Percentiles rank a stretch among this genome's conserved stretches.
Evolutionary conservation across 2,888 invertebrate genomes (phyloP).

Genomic region (Ischnus inquisitorius): DNA sequence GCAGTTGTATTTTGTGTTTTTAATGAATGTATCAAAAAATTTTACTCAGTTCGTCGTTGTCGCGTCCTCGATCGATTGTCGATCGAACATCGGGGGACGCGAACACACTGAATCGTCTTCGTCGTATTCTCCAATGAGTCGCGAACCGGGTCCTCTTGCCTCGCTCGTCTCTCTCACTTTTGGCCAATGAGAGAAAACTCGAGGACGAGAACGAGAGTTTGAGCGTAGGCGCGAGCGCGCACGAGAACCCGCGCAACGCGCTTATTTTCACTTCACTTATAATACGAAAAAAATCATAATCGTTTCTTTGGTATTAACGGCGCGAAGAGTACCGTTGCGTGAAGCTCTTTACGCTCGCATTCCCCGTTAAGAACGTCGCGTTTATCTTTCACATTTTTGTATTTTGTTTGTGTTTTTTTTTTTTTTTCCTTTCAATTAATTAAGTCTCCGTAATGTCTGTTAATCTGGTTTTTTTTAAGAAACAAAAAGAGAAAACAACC

Average conservation of each 20-base stretch:
- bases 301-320: slow-evolving; percentile 84
- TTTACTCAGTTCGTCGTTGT: slow-evolving; percentile 26
- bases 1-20: slow-evolving; percentile 6
- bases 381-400: slow-evolving; percentile 62
- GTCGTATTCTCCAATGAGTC: slow-evolving; percentile 16
- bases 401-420: slow-evolving; percentile 14
- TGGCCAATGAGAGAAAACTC: not conserved
- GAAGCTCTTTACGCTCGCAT: slow-evolving; percentile 71
- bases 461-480: slow-evolving; percentile 56
- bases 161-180: not conserved
- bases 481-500: slow-evolving; percentile 64
- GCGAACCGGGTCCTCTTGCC: slow-evolving; percentile 1
- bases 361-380: slow-evolving; percentile 70
- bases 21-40: not conserved
- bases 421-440: slow-evolving; percentile 65
- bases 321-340: slow-evolving; percentile 72
- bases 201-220: slow-evolving; percentile 4
- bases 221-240: slow-evolving; percentile 18
- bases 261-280: slow-evolving; percentile 79
- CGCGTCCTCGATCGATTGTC: not conserved
- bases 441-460: slow-evolving; percentile 67
- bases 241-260: slow-evolving; percentile 9
- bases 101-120: slow-evolving; percentile 26
- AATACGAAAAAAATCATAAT: slow-evolving; percentile 81
- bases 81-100: not conserved